Base-by-base conservation (phyloP, 1,140 invertebrate species). In the Trichonephila inaurata region DNA sequence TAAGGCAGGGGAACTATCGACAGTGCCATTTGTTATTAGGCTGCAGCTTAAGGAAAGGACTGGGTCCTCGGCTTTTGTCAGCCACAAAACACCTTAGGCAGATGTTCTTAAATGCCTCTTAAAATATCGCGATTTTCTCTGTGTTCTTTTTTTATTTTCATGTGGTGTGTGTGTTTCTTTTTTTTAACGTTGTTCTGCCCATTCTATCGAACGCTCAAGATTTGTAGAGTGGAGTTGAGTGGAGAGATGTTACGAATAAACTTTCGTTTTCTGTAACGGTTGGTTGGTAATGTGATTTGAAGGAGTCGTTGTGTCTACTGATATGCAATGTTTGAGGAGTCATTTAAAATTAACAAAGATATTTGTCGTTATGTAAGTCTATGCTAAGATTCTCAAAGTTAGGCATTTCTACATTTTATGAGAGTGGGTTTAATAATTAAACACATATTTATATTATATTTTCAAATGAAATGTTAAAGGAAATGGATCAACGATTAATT, bases 51-150 rank as follows among this genome's bases (percentile, higher is more conserved):
- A 83, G 83, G 64, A 61, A 72, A 82, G 44, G 69, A 72, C 82
- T 83, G 18, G 51, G 69, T 81, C 60, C 16, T 51, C 28, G 44
- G 77, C 83, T 77, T 92, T 92, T 92, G 91, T 92, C 83, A 28
- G 62, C 91, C 91, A 44, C 91, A 92, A 92, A 92, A 92, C 91
- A 92, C 91, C 91, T 86, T 24, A 44, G 83, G 91, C 91, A 92
- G 91, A 92, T 92, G 91, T 92, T 92, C 91, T 92, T 87, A 92
- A 92, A 92, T 92, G 91, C 82, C 91, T 92, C 91, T 92, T 92
- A 92, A 92, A 92, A 92, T 92, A 92, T 92, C 81, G 91, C 33
- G 51, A 61, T 92, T 92, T 77, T 77, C 69, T 77, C 69, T 33
- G 69, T 7, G 24, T 77, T 77, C 69, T 77, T 19, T 77, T 33